Conservation (phyloP, 2,797 vertebrate genomes). For the Anomalospiza imberbis region DNA sequence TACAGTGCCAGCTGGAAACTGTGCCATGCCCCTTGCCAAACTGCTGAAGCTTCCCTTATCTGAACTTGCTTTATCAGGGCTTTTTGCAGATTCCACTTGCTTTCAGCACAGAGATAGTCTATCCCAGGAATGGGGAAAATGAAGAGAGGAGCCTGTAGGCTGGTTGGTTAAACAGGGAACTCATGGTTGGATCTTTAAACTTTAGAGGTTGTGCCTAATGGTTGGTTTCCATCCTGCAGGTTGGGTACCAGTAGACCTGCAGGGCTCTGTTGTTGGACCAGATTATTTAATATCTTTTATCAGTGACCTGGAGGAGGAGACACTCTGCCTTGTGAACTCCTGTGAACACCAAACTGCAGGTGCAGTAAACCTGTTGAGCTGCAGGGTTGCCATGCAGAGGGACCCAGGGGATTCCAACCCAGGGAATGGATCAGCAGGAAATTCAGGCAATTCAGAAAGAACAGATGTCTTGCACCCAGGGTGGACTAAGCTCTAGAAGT, state of each 20-base stretch:
- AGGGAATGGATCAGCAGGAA: background rate
- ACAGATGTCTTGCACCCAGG: background rate
- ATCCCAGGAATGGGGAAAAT: background rate
- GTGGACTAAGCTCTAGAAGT: background rate
- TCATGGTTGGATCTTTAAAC: background rate
- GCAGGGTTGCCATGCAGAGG: background rate
- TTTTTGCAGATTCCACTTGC: background rate
- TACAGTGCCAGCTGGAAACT: constrained; percentile 1
- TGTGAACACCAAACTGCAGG: background rate
- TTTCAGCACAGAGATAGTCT: background rate
- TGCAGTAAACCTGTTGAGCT: background rate
- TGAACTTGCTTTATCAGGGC: background rate
- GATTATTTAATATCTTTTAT: background rate
- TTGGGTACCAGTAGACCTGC: background rate
- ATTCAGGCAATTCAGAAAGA: background rate
- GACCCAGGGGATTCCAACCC: background rate
- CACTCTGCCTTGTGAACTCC: background rate
- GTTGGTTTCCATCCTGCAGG: background rate
- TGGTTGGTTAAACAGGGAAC: background rate
- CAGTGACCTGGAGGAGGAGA: background rate
- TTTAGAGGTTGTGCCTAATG: background rate
- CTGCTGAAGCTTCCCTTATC: background rate
- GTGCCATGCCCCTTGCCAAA: background rate
- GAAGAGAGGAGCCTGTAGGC: background rate
- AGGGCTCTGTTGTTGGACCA: background rate